Base-by-base conservation (phyloP, 1,140 invertebrate species). In the Andrena cerasifolii region DNA sequence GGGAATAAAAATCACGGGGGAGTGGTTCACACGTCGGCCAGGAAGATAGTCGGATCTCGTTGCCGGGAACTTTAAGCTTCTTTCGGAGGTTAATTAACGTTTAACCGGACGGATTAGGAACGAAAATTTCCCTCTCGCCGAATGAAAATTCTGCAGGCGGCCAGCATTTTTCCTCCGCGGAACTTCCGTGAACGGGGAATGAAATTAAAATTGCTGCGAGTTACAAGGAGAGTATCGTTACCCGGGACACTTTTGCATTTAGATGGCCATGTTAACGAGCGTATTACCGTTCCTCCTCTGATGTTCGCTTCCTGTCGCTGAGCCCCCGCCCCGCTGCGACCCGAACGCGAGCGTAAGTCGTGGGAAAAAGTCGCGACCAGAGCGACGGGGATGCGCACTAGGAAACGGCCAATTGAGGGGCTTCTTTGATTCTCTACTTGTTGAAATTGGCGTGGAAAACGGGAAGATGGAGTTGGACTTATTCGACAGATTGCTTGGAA, bases 211-310 rank as follows among this genome's bases (percentile, higher is more conserved):
- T 62, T 31, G 58, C 58, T 5, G 31, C 45, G 14, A 62, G 56
- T 51, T 51, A 36, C 70, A 61, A 61, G 43, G 31, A 73, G 58
- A 73, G 70, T 24, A 62, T 49, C 43, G 43, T 70, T 14, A 3
- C n/a, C 10, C n/a, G 12, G 56, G 56, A 62, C 70, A 61, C 58
- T 73, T 73, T 73, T 62, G 70, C 70, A 73, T 73, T 73, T 73
- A 73, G 70, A 73, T 62, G 70, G 51, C 45, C 70, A 62, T 62
- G 70, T 47, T 62, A 73, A 73, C 70, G 70, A 73, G 56, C 70
- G 45, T 62, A 62, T 73, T 61, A 62, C 70, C 61, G 70, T 62
- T 73, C 51, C 70, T 62, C 62, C 58, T 49, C 43, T 49, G 70
- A 49, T 24, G 43, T 73, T 62, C 58, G 31, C 56, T 28, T 51